A percentile compares a stretch with the other conserved stretches of the same genome.
Conservation (phyloP, 2,113 vertebrate genomes). For the Peucedramus taeniatus region DNA sequence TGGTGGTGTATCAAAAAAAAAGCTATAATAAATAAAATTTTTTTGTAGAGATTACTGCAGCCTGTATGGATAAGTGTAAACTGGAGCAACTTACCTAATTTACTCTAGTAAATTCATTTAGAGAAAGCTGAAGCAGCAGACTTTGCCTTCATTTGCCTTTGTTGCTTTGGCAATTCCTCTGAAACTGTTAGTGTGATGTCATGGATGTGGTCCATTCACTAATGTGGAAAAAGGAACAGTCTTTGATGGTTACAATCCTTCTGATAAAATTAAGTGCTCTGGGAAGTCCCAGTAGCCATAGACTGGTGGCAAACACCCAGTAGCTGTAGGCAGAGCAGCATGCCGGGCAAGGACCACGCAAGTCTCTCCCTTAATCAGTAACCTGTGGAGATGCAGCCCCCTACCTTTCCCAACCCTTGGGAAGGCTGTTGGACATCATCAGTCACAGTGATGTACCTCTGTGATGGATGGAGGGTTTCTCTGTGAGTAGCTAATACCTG, state of each 20-base stretch:
- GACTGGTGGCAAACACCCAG: neutral
- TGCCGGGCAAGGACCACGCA: neutral
- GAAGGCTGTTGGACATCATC: neutral
- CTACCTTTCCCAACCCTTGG: neutral
- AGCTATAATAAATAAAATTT: neutral
- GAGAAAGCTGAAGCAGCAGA: neutral
- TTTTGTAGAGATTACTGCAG: neutral
- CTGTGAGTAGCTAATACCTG: neutral
- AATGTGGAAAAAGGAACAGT: neutral
- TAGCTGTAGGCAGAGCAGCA: rapidly evolving
- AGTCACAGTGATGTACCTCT: neutral
- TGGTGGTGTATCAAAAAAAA: neutral
- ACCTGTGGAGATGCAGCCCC: neutral
- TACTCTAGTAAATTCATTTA: neutral
- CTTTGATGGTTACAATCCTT: neutral
- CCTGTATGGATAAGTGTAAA: neutral
- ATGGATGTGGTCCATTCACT: neutral
- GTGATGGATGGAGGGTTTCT: neutral
- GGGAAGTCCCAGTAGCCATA: neutral
- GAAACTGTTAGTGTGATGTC: neutral
- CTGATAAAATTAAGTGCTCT: neutral
- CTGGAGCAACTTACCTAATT: neutral
- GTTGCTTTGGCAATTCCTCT: neutral
- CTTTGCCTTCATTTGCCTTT: neutral
- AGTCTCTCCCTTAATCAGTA: neutral